Base-by-base conservation (phyloP, 2,888 invertebrate genomes). In the Desoria tigrina region DNA sequence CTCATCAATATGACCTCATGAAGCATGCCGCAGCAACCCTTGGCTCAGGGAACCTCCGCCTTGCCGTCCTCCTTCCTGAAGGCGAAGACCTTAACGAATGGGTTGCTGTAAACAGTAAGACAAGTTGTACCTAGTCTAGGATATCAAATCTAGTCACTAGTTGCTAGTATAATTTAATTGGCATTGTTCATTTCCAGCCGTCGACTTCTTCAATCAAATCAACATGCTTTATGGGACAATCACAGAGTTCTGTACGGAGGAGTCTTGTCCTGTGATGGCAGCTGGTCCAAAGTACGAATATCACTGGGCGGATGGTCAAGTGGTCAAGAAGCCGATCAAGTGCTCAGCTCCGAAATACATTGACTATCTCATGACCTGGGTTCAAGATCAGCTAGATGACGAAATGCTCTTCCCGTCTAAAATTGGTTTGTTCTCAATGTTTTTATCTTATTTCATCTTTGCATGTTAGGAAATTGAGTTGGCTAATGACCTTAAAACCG, bases 151-250 rank as follows among this genome's bases (percentile, higher is more conserved):
- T n/a, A 39, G 16, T 16, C 39, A 11, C 39, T 39, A 9, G 39
- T 16, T 16, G 9, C 39, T 39, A 39, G 39, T 11, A 39, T 9
- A 39, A 11, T 11, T 39, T 39, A 11, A 39, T 39, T 39, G 39
- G 16, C 39, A 11, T 39, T 9, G 9, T 39, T 16, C 39, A 39
- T 39, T 39, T 39, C 49, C 83, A 97, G 97, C 97, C 78, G 97
- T 99, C 72, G 99, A 99, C 83, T 99, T 99, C 82, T 99, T 98
- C 84, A 99, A 99, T 83, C 99, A 99, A 86, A 98, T 99, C 80
- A 97, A 97, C 83, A 99, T 99, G 98, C 84, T 99, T 73, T 99
- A 98, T 79, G 99, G 99, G 59, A 99, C 98, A 32, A 94, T 99
- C 78, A 97, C 97, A n/a, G 99, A 99, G 83, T 97, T 96, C 83